A percentile compares a stretch with the other conserved stretches of the same genome.
These are phyloP conservation scores for Varroa destructor DNA, from an alignment of 1,140 invertebrate species.

Conservation along the genomic window DNA sequence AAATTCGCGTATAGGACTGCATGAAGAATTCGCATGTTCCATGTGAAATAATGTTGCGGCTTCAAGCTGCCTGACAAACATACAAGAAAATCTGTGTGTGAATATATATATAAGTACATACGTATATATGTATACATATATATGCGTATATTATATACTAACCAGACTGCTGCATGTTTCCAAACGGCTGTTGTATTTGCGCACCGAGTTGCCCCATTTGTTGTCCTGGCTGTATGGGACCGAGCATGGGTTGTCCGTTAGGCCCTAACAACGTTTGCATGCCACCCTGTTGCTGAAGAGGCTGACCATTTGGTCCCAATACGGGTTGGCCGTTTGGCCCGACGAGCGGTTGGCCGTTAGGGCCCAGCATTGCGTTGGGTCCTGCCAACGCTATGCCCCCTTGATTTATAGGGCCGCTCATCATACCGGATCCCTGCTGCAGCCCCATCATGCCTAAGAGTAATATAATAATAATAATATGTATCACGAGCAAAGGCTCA, in stretches of 20 bases:
- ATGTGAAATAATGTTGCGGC: too few relatives aligned
- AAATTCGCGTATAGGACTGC: too few relatives aligned
- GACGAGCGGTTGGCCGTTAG: slow-evolving; percentile 4
- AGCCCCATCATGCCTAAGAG: slow-evolving; percentile 19
- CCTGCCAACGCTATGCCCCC: not conserved
- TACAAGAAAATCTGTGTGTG: too few relatives aligned
- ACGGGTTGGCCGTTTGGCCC: slow-evolving; percentile 26
- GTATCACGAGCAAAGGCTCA: too few relatives aligned
- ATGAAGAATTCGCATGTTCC: too few relatives aligned
- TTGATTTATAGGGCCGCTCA: not conserved
- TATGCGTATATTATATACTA: too few relatives aligned
- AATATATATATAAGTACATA: too few relatives aligned
- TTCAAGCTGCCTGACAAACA: too few relatives aligned
- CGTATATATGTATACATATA: too few relatives aligned
- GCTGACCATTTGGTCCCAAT: slow-evolving; percentile 16
- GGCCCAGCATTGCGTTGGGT: slow-evolving; percentile 10
- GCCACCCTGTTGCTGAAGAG: too few relatives aligned
- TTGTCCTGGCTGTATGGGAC: slow-evolving; percentile 16
- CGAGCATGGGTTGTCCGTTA: slow-evolving; percentile 22
- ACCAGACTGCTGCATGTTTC: slow-evolving; percentile 25
- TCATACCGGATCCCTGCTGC: slow-evolving; percentile 19
- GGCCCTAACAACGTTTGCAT: too few relatives aligned
- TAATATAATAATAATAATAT: not conserved
- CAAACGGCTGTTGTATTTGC: slow-evolving; percentile 25
- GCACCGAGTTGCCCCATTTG: slow-evolving; percentile 27